phyloP scores from a whole-genome alignment of 2,113 vertebrate species.

The Mirounga angustirostris region DNA sequence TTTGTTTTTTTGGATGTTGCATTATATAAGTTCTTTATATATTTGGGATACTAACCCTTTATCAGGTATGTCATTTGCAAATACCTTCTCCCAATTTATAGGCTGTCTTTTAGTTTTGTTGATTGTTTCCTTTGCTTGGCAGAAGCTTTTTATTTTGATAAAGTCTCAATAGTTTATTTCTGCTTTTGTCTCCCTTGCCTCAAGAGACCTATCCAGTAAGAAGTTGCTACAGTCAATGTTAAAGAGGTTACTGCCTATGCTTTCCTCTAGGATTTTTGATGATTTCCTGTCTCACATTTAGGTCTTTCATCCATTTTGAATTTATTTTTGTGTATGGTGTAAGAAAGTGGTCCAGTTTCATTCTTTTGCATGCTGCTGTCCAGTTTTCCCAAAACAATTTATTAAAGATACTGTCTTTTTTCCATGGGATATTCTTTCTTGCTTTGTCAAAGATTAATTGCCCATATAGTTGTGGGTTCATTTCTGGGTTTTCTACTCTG shows the following conservation, averaged over 20 bases:
- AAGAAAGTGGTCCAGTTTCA: no score
- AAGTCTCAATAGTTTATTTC: neutral
- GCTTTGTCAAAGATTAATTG: neutral
- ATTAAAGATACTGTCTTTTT: no score
- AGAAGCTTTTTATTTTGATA: neutral
- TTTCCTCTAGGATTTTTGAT: neutral
- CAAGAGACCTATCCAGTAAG: neutral
- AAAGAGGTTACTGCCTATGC: neutral
- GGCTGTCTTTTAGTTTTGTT: neutral
- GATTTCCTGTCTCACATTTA: neutral
- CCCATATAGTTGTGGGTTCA: neutral
- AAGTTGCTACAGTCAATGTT: neutral
- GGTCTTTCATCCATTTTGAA: no score
- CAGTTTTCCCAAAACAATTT: no score
- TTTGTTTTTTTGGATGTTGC: neutral
- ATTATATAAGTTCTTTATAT: neutral
- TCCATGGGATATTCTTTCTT: neutral
- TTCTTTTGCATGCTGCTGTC: no score
- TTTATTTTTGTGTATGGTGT: no score
- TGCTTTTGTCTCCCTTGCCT: neutral
- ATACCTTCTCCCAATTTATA: neutral
- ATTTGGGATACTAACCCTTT: neutral
- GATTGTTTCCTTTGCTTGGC: neutral
- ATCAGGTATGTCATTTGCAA: neutral
- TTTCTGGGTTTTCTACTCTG: neutral